phyloP scores from a whole-genome alignment of 2,888 invertebrate species.

The Cephus pulcher region DNA sequence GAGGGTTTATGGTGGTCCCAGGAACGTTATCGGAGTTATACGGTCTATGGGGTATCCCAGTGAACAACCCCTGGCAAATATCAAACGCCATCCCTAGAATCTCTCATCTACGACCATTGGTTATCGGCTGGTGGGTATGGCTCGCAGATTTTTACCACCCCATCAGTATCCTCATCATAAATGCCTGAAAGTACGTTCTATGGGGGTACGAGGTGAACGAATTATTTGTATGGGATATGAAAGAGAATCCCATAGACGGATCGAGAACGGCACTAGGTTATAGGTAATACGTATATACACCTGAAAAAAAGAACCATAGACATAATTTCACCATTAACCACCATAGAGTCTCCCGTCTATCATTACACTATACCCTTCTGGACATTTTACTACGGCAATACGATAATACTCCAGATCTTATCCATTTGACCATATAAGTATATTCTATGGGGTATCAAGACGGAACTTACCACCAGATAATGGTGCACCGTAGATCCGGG shows the following conservation, averaged over 20 bases:
- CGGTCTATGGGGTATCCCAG: constrained; percentile 41
- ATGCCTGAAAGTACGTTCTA: too few species aligned
- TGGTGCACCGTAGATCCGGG: not conserved
- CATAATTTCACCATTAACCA: too few species aligned
- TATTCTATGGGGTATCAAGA: not conserved
- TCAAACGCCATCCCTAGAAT: constrained; percentile 34
- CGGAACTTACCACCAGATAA: not conserved
- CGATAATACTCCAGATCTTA: too few species aligned
- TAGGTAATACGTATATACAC: too few species aligned
- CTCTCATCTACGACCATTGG: constrained; percentile 25
- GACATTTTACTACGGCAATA: too few species aligned
- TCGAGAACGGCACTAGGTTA: too few species aligned
- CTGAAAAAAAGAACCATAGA: too few species aligned
- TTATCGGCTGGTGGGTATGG: constrained; percentile 29
- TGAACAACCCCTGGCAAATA: constrained; percentile 39
- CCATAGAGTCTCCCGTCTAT: too few species aligned
- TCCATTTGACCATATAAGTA: not conserved
- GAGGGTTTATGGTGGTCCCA: constrained; percentile 41
- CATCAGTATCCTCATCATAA: constrained; percentile 12
- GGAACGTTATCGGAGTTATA: constrained; percentile 51
- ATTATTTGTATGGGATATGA: too few species aligned
- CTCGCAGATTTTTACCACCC: constrained; percentile 34
- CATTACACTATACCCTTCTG: too few species aligned
- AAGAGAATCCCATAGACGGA: too few species aligned
- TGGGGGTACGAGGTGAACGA: too few species aligned